Evolutionary conservation across 2,797 vertebrate genomes (phyloP).

Genomic region (Neomorphus geoffroyi): DNA sequence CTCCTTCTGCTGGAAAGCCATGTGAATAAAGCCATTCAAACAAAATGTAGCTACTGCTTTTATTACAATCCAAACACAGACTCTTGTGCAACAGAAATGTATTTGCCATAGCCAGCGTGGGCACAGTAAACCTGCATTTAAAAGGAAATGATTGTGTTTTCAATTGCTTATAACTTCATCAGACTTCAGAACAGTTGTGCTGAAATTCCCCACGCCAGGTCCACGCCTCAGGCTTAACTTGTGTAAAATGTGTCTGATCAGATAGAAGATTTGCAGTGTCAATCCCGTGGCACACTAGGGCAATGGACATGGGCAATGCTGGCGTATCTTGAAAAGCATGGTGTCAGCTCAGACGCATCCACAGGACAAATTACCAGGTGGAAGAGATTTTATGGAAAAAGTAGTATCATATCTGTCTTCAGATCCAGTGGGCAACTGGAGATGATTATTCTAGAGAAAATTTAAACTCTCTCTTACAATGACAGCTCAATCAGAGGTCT

Average conservation of each 20-base stretch:
- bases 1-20: neutral
- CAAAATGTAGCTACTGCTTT: neutral
- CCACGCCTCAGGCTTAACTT: neutral
- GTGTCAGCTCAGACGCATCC: neutral
- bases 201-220: neutral
- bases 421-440: neutral
- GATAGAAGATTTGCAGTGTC: neutral
- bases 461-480: neutral
- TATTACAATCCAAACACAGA: neutral
- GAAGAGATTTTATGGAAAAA: neutral
- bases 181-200: neutral
- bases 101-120: neutral
- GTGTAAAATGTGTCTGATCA: neutral
- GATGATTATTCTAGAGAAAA: neutral
- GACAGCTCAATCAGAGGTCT: neutral
- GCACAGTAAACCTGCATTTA: neutral
- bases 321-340: neutral
- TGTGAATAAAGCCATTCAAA: neutral
- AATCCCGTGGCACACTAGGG: neutral
- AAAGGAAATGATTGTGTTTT: neutral
- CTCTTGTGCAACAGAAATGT: neutral
- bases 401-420: neutral
- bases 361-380: neutral
- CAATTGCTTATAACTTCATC: neutral
- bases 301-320: rapidly evolving